phyloP scores from a whole-genome alignment of 2,888 invertebrate species.

The Gibbula magus region DNA sequence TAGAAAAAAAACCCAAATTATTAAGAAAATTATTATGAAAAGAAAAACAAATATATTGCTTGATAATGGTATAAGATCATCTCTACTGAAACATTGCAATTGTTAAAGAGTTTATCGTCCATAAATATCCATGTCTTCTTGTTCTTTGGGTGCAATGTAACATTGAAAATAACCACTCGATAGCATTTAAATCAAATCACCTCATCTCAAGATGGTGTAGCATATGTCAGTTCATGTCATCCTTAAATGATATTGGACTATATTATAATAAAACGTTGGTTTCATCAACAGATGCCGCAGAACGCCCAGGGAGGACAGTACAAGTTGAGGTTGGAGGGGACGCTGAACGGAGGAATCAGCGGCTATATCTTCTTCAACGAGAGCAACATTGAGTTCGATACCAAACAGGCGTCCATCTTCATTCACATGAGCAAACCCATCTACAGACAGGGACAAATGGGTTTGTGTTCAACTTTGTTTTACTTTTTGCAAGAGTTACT shows the following conservation, averaged over 20 bases:
- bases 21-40: too few relatives aligned
- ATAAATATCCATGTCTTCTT: too few relatives aligned
- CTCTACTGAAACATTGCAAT: too few relatives aligned
- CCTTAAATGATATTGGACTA: not conserved
- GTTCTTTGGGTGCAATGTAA: too few relatives aligned
- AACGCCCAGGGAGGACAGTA: constrained; percentile 90
- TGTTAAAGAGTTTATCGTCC: too few relatives aligned
- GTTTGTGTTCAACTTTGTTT: constrained; percentile 42
- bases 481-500: too few relatives aligned
- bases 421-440: constrained; percentile 96
- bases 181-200: too few relatives aligned
- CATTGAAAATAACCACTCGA: too few relatives aligned
- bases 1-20: too few relatives aligned
- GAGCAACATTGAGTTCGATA: constrained; percentile 88
- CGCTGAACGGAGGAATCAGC: constrained; percentile 84
- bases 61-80: too few relatives aligned
- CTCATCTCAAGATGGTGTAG: too few relatives aligned
- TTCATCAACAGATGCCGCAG: constrained; percentile 82
- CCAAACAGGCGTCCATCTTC: constrained; percentile 94
- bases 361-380: constrained; percentile 94
- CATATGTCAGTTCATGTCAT: not conserved
- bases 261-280: not conserved
- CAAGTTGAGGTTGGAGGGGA: constrained; percentile 88
- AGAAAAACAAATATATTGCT: too few relatives aligned
- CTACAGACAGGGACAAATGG: constrained; percentile 91